A percentile compares a stretch with the other conserved stretches of the same genome.
These are phyloP conservation scores for Myathropa florea DNA, from an alignment of 2,888 invertebrate genomes.

Conservation along the genomic window DNA sequence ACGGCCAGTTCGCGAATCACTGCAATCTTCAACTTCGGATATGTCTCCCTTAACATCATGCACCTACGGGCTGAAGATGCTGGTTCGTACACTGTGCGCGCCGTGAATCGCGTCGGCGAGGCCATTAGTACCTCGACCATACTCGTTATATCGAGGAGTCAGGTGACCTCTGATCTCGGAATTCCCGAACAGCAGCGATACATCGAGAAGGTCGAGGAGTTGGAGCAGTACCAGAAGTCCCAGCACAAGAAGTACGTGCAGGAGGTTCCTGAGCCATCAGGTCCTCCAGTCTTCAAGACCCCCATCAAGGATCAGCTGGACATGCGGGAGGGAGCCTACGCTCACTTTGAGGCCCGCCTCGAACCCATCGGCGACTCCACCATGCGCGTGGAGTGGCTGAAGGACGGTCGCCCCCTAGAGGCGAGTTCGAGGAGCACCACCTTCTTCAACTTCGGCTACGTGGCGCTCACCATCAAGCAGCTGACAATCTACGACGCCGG, in stretches of 20 bases:
- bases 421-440: conserved; percentile 96
- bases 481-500: conserved; percentile 95
- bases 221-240: conserved; percentile 91
- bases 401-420: conserved; percentile 94
- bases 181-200: conserved; percentile 94
- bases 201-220: conserved; percentile 94
- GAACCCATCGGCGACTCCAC: conserved; percentile 96
- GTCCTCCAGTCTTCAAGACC: conserved; percentile 92
- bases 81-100: conserved; percentile 95
- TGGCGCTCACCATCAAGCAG: conserved; percentile 95
- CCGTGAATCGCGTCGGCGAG: conserved; percentile 94
- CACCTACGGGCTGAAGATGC: conserved; percentile 99
- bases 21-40: conserved; percentile 99
- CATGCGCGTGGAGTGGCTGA: conserved; percentile 94
- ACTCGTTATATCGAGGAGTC: conserved; percentile 88
- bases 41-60: conserved; percentile 98
- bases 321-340: conserved; percentile 95
- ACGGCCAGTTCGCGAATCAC: conserved; percentile 98
- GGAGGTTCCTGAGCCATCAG: conserved; percentile 89
- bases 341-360: conserved; percentile 96
- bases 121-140: conserved; percentile 92
- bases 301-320: conserved; percentile 93
- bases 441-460: conserved; percentile 97
- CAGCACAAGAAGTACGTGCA: conserved; percentile 90
- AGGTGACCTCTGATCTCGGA: conserved; percentile 92